phyloP scores from a whole-genome alignment of 2,113 vertebrate species.

The Corythoichthys haematopterus region DNA sequence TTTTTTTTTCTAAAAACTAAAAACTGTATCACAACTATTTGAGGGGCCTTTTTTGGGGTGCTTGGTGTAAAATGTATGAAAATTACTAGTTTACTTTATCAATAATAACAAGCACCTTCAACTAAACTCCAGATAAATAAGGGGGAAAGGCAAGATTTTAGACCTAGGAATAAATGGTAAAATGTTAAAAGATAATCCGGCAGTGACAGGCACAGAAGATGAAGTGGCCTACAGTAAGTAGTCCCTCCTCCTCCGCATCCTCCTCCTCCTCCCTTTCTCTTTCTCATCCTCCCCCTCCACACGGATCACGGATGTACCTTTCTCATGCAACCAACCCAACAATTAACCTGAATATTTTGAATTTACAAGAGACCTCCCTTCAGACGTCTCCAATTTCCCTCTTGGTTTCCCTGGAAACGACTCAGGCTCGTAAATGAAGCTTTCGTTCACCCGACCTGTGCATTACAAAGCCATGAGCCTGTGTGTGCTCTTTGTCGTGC shows the following conservation, averaged over 20 bases:
- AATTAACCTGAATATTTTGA: conserved; percentile 14
- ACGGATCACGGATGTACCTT: conserved; percentile 18
- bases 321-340: conserved; percentile 6
- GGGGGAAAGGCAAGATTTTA: too few species aligned
- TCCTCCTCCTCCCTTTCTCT: conserved; percentile 4
- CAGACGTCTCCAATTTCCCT: background rate
- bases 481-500: conserved; percentile 57
- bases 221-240: background rate
- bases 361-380: conserved; percentile 1
- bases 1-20: too few species aligned
- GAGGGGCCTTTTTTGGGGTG: too few species aligned
- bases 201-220: background rate
- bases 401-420: background rate
- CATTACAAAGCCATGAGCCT: conserved; percentile 52
- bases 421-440: conserved; percentile 12
- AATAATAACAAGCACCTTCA: too few species aligned
- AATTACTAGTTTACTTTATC: too few species aligned
- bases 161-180: background rate
- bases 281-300: conserved; percentile 4
- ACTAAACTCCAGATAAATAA: too few species aligned
- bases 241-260: conserved; percentile 1
- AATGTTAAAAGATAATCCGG: background rate
- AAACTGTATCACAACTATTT: too few species aligned
- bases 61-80: too few species aligned
- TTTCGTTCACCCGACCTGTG: conserved; percentile 12